Evolutionary conservation across 2,888 invertebrate genomes (phyloP).

Genomic region (Diaphora mendica): DNA sequence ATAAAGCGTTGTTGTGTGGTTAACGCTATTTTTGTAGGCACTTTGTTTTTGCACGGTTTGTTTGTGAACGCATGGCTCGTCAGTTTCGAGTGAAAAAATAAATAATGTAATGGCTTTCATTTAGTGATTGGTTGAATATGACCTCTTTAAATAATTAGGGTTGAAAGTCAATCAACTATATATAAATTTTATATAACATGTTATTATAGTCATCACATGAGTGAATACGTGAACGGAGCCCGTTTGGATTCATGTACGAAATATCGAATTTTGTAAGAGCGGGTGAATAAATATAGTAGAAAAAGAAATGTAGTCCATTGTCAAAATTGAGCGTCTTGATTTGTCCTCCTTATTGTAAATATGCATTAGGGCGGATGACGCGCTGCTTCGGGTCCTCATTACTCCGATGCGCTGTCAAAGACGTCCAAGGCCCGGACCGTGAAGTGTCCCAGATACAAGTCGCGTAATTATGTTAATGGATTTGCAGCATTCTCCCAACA

Average conservation of each 20-base stretch:
- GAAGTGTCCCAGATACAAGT: constrained; percentile 79
- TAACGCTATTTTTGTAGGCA: constrained; percentile 62
- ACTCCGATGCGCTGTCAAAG: constrained; percentile 78
- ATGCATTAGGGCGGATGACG: constrained; percentile 76
- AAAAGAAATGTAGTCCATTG: constrained; percentile 61
- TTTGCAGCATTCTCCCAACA: constrained; percentile 71
- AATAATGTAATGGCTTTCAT: constrained; percentile 60
- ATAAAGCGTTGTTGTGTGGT: constrained; percentile 65
- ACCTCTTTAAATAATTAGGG: constrained; percentile 49
- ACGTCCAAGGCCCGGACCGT: constrained; percentile 73
- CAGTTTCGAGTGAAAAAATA: constrained; percentile 56
- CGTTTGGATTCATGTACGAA: constrained; percentile 61
- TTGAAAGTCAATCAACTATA: constrained; percentile 29
- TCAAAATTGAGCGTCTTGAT: constrained; percentile 59
- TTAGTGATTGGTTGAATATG: constrained; percentile 55
- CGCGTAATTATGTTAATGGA: constrained; percentile 84
- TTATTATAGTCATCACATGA: constrained; percentile 13
- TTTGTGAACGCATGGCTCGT: constrained; percentile 56
- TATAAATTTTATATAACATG: constrained; percentile 21
- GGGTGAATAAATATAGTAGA: constrained; percentile 64
- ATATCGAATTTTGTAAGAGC: constrained; percentile 56
- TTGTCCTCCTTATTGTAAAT: constrained; percentile 71
- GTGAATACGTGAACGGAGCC: constrained; percentile 41
- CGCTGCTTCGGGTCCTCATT: constrained; percentile 73
- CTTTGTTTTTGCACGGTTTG: constrained; percentile 62